A percentile compares a stretch with the other conserved stretches of the same genome.
phyloP scores from a whole-genome alignment of 2,113 vertebrate genomes.

The Ranitomeya imitator region DNA sequence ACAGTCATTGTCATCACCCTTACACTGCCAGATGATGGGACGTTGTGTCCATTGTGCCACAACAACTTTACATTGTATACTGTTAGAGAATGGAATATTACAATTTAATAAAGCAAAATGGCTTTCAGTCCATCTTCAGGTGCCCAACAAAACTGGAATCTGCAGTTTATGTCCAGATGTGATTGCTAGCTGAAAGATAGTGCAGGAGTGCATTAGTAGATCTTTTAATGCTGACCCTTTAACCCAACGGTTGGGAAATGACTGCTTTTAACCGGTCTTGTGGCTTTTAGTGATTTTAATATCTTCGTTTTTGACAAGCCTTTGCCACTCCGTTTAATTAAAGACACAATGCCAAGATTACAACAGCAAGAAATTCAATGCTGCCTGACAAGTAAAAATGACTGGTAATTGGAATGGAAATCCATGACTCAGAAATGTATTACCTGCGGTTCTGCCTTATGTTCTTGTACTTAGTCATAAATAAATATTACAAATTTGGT shows the following conservation, averaged over 20 bases:
- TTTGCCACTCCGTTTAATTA: constrained; percentile 58
- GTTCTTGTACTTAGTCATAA: background rate
- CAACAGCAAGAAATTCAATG: constrained; percentile 24
- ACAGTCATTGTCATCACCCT: too few relatives aligned
- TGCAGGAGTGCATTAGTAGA: constrained; percentile 54
- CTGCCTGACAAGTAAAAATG: constrained; percentile 50
- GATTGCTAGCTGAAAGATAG: constrained; percentile 51
- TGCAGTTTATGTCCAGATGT: background rate
- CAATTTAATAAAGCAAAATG: background rate
- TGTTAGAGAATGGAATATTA: background rate
- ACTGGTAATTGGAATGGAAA: constrained; percentile 38
- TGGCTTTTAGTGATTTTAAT: constrained; percentile 54
- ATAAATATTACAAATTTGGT: background rate
- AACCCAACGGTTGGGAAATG: constrained; percentile 53
- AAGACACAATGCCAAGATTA: constrained; percentile 52
- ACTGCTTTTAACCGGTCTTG: constrained; percentile 55
- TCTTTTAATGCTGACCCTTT: constrained; percentile 55
- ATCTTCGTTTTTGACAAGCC: constrained; percentile 49
- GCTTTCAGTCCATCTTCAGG: background rate
- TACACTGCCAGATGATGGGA: too few relatives aligned
- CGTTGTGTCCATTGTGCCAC: too few relatives aligned
- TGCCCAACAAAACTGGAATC: background rate
- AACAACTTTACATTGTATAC: background rate
- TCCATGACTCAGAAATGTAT: constrained; percentile 17
- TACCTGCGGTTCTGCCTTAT: background rate